Conservation (phyloP, 1,140 invertebrate species). For the Drosophila auraria region DNA sequence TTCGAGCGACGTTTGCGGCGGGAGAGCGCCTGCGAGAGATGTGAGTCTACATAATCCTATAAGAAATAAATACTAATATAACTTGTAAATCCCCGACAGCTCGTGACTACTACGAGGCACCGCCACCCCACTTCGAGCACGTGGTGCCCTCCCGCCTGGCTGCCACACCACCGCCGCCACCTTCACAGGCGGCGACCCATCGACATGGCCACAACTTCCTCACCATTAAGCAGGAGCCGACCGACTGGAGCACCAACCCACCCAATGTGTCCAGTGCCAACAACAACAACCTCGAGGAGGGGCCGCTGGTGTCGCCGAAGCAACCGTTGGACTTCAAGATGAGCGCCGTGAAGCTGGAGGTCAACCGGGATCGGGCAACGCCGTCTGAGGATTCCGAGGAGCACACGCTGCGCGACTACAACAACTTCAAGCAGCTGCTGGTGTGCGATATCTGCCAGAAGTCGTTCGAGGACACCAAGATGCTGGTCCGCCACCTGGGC, state of each 20-base stretch:
- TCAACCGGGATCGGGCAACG: constrained; percentile 43
- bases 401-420: constrained; percentile 72
- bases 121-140: constrained; percentile 66
- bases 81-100: constrained; percentile 4
- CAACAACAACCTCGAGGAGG: constrained; percentile 60
- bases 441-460: constrained; percentile 93
- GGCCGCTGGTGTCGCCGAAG: constrained; percentile 59
- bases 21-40: constrained; percentile 65
- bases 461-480: constrained; percentile 92
- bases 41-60: constrained; percentile 34
- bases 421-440: constrained; percentile 87
- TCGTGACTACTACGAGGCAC: constrained; percentile 69
- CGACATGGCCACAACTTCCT: constrained; percentile 85
- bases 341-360: constrained; percentile 71
- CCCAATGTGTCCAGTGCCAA: constrained; percentile 43
- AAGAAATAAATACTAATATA: neutral
- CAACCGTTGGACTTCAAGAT: constrained; percentile 80
- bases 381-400: constrained; percentile 64
- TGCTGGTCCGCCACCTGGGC: constrained; percentile 93
- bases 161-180: constrained; percentile 34
- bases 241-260: constrained; percentile 85
- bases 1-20: constrained; percentile 74
- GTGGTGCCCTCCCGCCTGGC: constrained; percentile 52
- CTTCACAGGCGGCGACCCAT: constrained; percentile 49
- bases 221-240: constrained; percentile 86